These are phyloP conservation scores for Eubasilissa splendida DNA, from an alignment of 2,888 invertebrate genomes.

Conservation along the genomic window DNA sequence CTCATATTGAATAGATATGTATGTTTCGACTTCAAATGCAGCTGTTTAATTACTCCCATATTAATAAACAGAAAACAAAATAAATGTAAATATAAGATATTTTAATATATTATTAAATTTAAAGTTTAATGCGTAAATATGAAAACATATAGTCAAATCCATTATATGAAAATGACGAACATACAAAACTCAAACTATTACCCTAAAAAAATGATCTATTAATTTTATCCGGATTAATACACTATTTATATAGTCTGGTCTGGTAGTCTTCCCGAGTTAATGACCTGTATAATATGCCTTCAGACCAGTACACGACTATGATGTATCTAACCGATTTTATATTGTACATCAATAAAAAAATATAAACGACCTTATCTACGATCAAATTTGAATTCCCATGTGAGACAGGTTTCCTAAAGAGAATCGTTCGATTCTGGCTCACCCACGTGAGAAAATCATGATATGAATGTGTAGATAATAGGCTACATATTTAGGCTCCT, in stretches of 20 bases:
- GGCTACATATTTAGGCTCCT: not conserved
- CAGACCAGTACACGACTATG: not conserved
- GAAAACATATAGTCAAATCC: no score
- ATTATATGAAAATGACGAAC: no score
- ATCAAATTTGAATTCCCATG: not conserved
- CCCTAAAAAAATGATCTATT: no score
- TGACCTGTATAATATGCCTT: not conserved
- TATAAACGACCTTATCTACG: not conserved
- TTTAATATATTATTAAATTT: no score
- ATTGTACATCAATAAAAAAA: conserved; percentile 16
- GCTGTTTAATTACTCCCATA: no score
- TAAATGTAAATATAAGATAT: no score
- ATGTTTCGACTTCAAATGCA: no score
- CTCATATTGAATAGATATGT: no score
- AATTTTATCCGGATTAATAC: no score
- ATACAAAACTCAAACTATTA: no score
- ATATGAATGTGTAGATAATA: not conserved
- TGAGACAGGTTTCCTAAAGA: conserved; percentile 3
- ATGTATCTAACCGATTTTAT: conserved; percentile 17
- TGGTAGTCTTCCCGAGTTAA: conserved; percentile 12
- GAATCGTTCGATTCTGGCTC: conserved; percentile 7
- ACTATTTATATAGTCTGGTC: not conserved
- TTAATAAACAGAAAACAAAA: no score
- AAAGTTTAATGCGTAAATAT: no score
- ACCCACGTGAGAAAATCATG: conserved; percentile 1